A percentile compares a stretch with the other conserved stretches of the same genome.
Evolutionary conservation across 1,140 invertebrate genomes (phyloP).

Genomic region (Hylaeus volcanicus): DNA sequence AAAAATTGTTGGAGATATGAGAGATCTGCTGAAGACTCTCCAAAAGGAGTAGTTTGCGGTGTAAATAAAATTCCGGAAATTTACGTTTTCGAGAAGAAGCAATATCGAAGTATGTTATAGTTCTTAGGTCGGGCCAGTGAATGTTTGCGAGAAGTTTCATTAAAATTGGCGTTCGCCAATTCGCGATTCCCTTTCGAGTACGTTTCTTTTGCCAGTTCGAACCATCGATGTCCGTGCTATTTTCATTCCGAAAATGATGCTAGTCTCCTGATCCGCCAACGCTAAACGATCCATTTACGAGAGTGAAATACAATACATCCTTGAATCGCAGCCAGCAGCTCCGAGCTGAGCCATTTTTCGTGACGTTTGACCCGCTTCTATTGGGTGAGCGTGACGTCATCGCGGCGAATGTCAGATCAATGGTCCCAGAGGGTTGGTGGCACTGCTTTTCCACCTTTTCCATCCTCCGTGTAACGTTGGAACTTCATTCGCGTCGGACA

Average conservation of each 20-base stretch:
- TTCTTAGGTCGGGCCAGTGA: too few relatives aligned
- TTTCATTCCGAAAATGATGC: not conserved
- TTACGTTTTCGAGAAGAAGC: too few relatives aligned
- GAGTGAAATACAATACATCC: constrained; percentile 18
- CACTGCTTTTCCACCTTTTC: constrained; percentile 58
- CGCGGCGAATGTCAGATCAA: constrained; percentile 73
- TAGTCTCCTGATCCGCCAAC: not conserved
- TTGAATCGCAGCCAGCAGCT: constrained; percentile 56
- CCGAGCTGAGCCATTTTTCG: constrained; percentile 64
- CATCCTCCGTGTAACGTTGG: constrained; percentile 11
- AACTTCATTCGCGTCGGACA: not conserved
- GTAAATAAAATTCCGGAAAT: too few relatives aligned
- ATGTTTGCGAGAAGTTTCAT: too few relatives aligned
- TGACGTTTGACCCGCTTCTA: constrained; percentile 73
- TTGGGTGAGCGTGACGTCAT: constrained; percentile 68
- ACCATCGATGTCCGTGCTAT: not conserved
- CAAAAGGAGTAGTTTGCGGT: too few relatives aligned
- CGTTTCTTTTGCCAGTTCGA: too few relatives aligned
- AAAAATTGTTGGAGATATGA: too few relatives aligned
- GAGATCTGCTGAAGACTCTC: too few relatives aligned
- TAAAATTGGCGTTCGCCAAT: too few relatives aligned
- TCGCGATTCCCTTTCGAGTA: too few relatives aligned
- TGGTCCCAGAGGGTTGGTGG: constrained; percentile 69
- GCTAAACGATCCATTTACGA: constrained; percentile 20
- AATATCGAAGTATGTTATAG: too few relatives aligned